Base-by-base conservation (phyloP, 1,140 invertebrate genomes). In the Bacillus rossius region DNA sequence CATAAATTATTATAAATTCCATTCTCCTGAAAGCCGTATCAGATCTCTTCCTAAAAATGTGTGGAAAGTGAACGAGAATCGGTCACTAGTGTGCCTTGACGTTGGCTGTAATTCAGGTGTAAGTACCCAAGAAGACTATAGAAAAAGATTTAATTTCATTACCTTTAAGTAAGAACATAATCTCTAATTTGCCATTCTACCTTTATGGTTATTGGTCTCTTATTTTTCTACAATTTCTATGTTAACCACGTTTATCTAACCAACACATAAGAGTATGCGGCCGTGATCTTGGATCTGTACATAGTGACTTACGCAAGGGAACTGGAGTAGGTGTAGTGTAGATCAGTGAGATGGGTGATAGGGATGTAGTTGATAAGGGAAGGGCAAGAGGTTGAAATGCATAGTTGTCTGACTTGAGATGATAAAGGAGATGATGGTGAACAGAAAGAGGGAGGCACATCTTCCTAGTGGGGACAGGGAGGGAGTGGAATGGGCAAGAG, bases 1-100 rank as follows among this genome's bases (percentile, higher is more conserved):
- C 66, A 90, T 88, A 58, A 91, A 91, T 76, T 92, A 92, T 69
- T 92, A 92, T 70, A 74, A 85, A 66, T 92, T 92, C 71, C 86
- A 91, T 75, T 80, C 85, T 45, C 76, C 83, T 22, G 72, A 79
- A 54, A 80, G 85, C 60, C 80, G 89, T 64, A 75, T 86, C 22
- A 75, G 77, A 48, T 75, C 84, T 61, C 73, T 92, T 64, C 79
- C 86, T 41, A 64, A 65, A 54, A 65, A 77, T 62, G 73, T 88
- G 67, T 88, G 86, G 81, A 70, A 71, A 45, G 43, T 61, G 26
- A 40, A 41, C 71, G 63, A 64, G 67, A 69, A 50, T 16, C 8
- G 51, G 34, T 55, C 61, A 71, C 51, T 80, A 81, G 40, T 81
- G 50, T 81, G 78, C 41, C 74, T 91, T 55, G 89, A 92, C 74